A percentile compares a stretch with the other conserved stretches of the same genome.
These are phyloP conservation scores for Ceyx cyanopectus DNA, from an alignment of 2,113 vertebrate genomes.

Conservation along the genomic window DNA sequence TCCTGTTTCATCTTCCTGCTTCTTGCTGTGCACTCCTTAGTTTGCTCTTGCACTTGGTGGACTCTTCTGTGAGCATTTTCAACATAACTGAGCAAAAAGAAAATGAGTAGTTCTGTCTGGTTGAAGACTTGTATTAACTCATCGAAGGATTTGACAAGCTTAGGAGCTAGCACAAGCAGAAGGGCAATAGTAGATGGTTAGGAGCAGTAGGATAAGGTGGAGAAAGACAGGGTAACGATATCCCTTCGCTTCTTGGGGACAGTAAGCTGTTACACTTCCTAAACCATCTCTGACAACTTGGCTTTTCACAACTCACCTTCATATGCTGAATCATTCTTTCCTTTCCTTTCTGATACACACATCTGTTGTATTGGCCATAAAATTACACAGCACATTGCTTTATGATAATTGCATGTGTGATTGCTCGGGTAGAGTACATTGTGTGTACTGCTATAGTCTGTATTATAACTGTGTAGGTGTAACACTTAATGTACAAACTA, in stretches of 20 bases:
- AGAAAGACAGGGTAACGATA: neutral
- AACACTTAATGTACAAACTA: neutral
- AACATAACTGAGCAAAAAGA: neutral
- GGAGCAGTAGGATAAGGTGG: neutral
- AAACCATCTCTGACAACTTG: neutral
- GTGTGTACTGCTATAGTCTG: neutral
- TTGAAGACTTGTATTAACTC: neutral
- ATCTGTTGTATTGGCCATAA: neutral
- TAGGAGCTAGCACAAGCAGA: neutral
- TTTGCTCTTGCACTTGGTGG: neutral
- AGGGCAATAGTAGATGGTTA: neutral
- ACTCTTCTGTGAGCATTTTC: neutral
- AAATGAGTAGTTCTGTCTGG: neutral
- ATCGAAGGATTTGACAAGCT: neutral
- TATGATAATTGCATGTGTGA: neutral
- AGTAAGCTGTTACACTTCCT: neutral
- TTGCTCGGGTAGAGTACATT: neutral
- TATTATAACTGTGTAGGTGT: neutral
- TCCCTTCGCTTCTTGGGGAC: neutral
- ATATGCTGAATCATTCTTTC: neutral
- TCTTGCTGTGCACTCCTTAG: accelerated
- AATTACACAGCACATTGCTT: neutral
- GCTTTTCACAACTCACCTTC: neutral
- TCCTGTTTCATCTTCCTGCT: neutral
- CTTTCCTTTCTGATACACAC: neutral